Evolutionary conservation across 2,797 vertebrate genomes (phyloP), one percentile per base, ranked within the genome.

Genomic region (Pteronotus mesoamericanus): DNA sequence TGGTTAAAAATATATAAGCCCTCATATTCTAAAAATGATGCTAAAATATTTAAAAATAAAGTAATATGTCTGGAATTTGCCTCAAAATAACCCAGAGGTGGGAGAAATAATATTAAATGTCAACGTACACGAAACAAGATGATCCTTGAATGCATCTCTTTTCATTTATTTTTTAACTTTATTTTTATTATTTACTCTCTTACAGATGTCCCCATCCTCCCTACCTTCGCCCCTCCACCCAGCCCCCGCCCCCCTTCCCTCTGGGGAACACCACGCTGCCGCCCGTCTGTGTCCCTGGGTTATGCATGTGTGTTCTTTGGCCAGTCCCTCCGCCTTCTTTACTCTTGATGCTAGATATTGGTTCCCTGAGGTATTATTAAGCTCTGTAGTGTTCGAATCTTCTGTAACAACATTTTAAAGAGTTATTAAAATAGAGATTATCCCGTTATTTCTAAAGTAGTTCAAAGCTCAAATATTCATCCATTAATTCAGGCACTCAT

Each of bases 41-140:
- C 5, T 82, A 15, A 78, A 90, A 55, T 86, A 94, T 79, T 89
- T 83, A 74, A 95, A 39, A 44, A 69, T 91, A 34, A 89, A 77
- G 26, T 71, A 19, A 42, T 68, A 39, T 77, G 8, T 42, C n/a
- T 92, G 15, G 42, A 77, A 93, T 92, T 66, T 86, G 6, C 32
- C 51, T 75, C 42, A 80, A 94, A 90, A 51, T 85, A 79, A 85
- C 48, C 7, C 53, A 66, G 24, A 87, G 29, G 46, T 39, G 0
- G 9, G 3, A 80, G 8, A 86, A 78, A 37, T 79, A 26, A 34
- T 1, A 74, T n/a, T 68, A 3, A 86, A 5, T 48, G 22, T 3
- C 22, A 68, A 59, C 0, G 34, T 51, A 77, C 1, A 48, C 37
- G 16, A 46, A 85, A 82, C 2, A 93, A 71, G 26, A 44, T 74